Percentiles rank a stretch among this genome's conserved stretches.
Conservation (phyloP, 1,140 invertebrate species). For the Rhyacophila brunnea region DNA sequence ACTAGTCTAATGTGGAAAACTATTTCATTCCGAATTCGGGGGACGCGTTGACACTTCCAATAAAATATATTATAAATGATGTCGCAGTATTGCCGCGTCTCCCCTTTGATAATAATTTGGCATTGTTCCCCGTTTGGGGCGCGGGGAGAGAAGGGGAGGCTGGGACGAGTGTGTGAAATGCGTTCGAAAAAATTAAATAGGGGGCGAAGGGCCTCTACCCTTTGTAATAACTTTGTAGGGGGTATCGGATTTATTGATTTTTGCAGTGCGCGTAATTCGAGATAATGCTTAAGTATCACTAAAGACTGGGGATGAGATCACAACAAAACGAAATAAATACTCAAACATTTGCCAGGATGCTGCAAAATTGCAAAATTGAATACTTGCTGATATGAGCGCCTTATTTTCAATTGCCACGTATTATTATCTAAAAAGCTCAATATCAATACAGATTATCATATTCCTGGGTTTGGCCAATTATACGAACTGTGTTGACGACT, state of each 20-base stretch:
- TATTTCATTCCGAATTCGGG: conserved; percentile 16
- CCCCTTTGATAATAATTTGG: conserved; percentile 27
- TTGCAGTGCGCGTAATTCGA: conserved; percentile 26
- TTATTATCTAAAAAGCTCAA: too few species aligned
- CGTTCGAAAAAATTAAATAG: conserved; percentile 35
- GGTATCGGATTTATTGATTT: conserved; percentile 36
- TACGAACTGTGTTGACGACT: too few species aligned
- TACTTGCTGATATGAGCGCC: too few species aligned
- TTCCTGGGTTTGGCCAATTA: too few species aligned
- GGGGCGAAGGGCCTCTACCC: conserved; percentile 18
- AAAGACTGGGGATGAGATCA: conserved; percentile 6
- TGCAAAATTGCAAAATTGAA: too few species aligned
- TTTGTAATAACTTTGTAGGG: conserved; percentile 36
- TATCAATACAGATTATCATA: too few species aligned
- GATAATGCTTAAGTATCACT: conserved; percentile 12
- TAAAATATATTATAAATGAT: conserved; percentile 36
- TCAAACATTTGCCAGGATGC: too few species aligned
- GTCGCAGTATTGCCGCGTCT: conserved; percentile 19
- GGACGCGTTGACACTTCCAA: conserved; percentile 34
- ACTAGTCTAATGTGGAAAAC: conserved; percentile 4
- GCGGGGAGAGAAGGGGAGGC: conserved; percentile 6
- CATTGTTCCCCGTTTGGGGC: conserved; percentile 26
- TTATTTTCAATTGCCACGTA: too few species aligned
- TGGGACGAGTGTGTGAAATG: conserved; percentile 33
- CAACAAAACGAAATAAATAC: neutral